Base-by-base conservation (phyloP, 2,113 vertebrate species). In the Stigmatopora argus region DNA sequence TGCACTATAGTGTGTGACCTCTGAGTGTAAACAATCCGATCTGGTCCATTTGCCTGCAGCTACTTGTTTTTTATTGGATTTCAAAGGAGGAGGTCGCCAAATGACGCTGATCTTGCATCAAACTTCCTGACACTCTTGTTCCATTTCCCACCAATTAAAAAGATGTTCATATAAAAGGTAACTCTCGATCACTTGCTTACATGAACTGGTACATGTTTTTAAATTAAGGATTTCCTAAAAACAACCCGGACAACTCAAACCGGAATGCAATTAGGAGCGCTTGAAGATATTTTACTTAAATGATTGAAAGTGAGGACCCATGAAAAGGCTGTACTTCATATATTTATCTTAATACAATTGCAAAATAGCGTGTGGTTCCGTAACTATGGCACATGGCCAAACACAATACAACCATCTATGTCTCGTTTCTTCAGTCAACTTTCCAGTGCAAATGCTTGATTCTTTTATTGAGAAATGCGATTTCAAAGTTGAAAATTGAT, bases 11-110 rank as follows among this genome's bases (percentile, higher is more conserved):
- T 53, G 19, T 66, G 38, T 64, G 64, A 64, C 60, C 70, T 66
- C 55, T 1, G 14, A 66, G 53, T 67, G 21, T 10, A 73, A 74
- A 71, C 68, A 72, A 45, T 68, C 48, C 58, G 53, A 78, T 68
- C 0, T 44, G 26, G 51, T 72, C 69, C 41, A 41, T 10, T 60
- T 41, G 58, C 62, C 65, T 69, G 35, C 57, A 63, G 77, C 58
- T 23, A 31, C 62, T 57, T 70, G 44, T 70, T 59, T 69, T 31
- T 35, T 66, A 19, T 56, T 61, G 17, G n/a, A 23, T 62, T 64
- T 52, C 56, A 55, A 35, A 35, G 55, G 53, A 62, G 31, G 68
- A 26, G 64, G 63, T 69, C 19, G 47, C 26, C 53, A 68, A 62
- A 70, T 69, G 55, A 69, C 23, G 18, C 48, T 44, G 34, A 49